Conservation (phyloP, 1,140 invertebrate species). For the Drosophila bifasciata region DNA sequence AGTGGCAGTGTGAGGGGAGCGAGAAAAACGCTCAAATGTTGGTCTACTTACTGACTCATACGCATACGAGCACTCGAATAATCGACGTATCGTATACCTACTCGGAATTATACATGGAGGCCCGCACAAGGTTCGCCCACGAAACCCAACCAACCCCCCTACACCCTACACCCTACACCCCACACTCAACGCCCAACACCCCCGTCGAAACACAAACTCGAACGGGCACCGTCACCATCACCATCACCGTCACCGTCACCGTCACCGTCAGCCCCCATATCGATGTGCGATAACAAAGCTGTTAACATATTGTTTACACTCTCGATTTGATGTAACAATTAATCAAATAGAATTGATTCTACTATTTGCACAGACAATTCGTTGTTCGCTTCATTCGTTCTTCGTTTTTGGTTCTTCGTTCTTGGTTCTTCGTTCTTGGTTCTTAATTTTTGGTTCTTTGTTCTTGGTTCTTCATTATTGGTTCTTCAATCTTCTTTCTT, state of each 20-base stretch:
- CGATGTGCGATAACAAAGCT: constrained; percentile 45
- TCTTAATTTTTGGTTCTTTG: too few relatives aligned
- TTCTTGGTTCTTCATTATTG: too few relatives aligned
- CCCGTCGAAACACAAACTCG: too few relatives aligned
- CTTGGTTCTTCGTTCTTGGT: too few relatives aligned
- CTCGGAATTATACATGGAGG: not conserved
- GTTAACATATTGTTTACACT: constrained; percentile 67
- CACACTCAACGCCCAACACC: too few relatives aligned
- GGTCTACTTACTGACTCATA: constrained; percentile 38
- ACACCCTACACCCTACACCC: too few relatives aligned
- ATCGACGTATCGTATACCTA: too few relatives aligned
- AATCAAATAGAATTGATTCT: constrained; percentile 59
- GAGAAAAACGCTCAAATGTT: constrained; percentile 19
- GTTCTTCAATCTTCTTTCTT: too few relatives aligned
- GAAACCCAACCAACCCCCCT: too few relatives aligned
- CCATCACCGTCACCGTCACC: too few relatives aligned
- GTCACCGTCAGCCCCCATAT: constrained; percentile 32
- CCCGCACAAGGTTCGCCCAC: constrained; percentile 5
- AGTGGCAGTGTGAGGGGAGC: too few relatives aligned
- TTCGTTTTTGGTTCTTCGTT: not conserved
- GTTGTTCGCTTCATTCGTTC: constrained; percentile 14
- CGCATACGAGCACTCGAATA: constrained; percentile 1
- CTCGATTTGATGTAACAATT: constrained; percentile 60
- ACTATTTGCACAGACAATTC: constrained; percentile 50
- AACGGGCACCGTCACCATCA: too few relatives aligned